These are phyloP conservation scores for Micronycteris hirsuta DNA, from an alignment of 2,113 vertebrate species.

Conservation along the genomic window DNA sequence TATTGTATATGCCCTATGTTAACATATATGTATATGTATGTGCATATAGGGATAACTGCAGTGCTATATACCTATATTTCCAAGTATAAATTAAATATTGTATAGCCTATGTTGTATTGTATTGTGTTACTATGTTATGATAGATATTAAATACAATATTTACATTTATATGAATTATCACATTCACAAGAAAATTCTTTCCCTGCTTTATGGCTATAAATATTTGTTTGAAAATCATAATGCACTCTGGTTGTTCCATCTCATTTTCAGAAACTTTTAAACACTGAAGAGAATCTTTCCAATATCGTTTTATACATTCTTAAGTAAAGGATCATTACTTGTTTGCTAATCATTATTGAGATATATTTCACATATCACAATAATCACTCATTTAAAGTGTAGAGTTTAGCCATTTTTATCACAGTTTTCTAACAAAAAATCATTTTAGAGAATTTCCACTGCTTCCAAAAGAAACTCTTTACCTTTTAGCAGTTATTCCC, in stretches of 20 bases:
- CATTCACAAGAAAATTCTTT: neutral
- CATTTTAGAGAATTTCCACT: neutral
- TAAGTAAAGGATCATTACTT: neutral
- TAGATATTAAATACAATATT: neutral
- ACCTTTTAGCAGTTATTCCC: neutral
- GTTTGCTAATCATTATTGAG: neutral
- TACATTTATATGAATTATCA: neutral
- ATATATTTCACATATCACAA: neutral
- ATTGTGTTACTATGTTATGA: too few relatives aligned
- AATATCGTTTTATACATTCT: neutral
- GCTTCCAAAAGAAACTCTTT: neutral
- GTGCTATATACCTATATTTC: neutral
- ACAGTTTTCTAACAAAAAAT: neutral
- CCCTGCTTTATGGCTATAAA: neutral
- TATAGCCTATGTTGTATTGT: too few relatives aligned
- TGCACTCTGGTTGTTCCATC: neutral
- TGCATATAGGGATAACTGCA: neutral
- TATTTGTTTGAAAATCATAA: neutral
- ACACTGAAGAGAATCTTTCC: neutral
- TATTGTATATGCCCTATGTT: neutral
- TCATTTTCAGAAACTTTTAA: neutral
- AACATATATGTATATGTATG: neutral
- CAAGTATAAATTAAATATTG: neutral
- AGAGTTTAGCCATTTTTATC: neutral
- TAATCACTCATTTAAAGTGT: neutral